phyloP scores from a whole-genome alignment of 2,797 vertebrate species.

The Rousettus madagascariensis region DNA sequence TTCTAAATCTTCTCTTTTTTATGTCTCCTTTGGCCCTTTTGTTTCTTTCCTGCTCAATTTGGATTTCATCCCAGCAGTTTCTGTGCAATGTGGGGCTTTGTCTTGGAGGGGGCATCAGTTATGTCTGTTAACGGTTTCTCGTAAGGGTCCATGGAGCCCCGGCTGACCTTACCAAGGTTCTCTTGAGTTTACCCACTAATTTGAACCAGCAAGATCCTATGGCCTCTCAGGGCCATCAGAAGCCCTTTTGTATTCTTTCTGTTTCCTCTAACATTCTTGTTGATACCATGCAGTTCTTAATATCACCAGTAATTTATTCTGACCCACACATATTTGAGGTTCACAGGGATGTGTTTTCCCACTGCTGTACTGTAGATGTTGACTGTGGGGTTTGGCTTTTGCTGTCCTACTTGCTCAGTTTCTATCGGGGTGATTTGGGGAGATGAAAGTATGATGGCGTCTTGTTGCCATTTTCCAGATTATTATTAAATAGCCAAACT shows the following conservation, averaged over 20 bases:
- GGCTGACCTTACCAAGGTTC: background rate
- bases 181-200: background rate
- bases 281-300: background rate
- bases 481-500: background rate
- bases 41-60: background rate
- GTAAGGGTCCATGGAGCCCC: background rate
- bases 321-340: background rate
- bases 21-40: background rate
- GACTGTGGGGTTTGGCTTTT: background rate
- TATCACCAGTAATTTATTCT: background rate
- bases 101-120: background rate
- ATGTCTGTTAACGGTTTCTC: background rate
- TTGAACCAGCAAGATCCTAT: background rate
- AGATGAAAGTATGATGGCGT: background rate
- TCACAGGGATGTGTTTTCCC: background rate
- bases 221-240: background rate
- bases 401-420: background rate
- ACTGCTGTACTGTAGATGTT: background rate
- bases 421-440: background rate
- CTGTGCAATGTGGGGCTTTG: background rate
- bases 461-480: background rate
- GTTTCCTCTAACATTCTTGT: background rate
- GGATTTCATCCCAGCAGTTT: background rate
- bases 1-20: background rate
- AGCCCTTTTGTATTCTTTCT: background rate